phyloP scores from a whole-genome alignment of 2,113 vertebrate species.

The Thryonomys swinderianus region DNA sequence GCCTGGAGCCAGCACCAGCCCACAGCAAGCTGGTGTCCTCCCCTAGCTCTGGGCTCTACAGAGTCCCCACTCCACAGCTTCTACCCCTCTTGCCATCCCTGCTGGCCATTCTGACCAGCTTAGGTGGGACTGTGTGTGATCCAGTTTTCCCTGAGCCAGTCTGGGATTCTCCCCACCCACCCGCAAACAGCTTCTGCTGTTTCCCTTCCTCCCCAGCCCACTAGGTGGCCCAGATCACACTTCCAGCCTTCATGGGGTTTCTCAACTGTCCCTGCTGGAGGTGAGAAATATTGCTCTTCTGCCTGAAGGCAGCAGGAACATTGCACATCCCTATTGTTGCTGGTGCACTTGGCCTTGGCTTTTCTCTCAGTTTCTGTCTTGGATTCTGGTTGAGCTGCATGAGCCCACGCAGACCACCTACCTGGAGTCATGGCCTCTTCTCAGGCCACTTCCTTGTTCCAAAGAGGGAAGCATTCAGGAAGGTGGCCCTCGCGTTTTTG shows the following conservation, averaged over 20 bases:
- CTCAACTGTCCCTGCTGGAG: not conserved
- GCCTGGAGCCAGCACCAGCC: not conserved
- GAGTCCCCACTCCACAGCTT: not conserved
- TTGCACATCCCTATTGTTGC: not conserved
- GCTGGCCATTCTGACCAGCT: not conserved
- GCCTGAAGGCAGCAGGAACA: not conserved
- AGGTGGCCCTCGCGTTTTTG: not conserved
- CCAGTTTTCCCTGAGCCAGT: not conserved
- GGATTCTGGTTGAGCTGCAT: not conserved
- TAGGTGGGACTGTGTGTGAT: not conserved
- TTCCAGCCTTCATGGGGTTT: not conserved
- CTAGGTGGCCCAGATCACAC: not conserved
- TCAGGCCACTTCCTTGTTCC: not conserved
- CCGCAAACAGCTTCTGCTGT: not conserved
- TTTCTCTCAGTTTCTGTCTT: not conserved
- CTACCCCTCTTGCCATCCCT: not conserved
- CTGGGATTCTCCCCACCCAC: not conserved
- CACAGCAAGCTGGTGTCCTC: not conserved
- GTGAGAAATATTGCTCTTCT: not conserved
- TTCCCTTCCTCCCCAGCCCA: not conserved
- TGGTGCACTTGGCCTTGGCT: not conserved
- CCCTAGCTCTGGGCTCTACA: not conserved
- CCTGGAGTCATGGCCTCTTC: not conserved
- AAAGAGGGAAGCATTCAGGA: not conserved
- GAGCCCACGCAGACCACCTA: not conserved